A percentile compares a stretch with the other conserved stretches of the same genome.
phyloP scores from a whole-genome alignment of 1,140 invertebrate species.

The Aphelinus atriplicis region DNA sequence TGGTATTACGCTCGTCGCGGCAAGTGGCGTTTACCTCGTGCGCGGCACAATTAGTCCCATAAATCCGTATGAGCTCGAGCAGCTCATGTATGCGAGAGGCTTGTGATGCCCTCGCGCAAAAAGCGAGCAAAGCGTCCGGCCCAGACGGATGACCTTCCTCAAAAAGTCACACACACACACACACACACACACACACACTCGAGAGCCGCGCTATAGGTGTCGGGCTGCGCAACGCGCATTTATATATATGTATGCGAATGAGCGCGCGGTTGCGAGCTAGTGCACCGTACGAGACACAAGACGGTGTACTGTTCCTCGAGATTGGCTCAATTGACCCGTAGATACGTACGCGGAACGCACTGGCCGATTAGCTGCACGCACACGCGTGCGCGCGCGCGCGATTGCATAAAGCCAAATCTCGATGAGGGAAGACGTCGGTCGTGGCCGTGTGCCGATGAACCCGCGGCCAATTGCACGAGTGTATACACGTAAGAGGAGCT shows the following conservation, averaged over 20 bases:
- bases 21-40: too few species aligned
- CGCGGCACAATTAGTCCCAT: not conserved
- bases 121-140: too few species aligned
- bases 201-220: constrained; percentile 4
- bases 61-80: not conserved
- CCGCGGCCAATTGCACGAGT: too few species aligned
- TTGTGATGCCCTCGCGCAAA: too few species aligned
- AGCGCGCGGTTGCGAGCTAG: not conserved
- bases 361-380: constrained; percentile 15
- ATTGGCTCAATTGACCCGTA: constrained; percentile 36
- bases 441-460: too few species aligned
- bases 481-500: too few species aligned
- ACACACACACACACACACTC: too few species aligned
- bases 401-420: constrained; percentile 33
- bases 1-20: too few species aligned
- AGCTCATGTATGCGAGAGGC: too few species aligned
- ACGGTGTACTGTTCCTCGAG: constrained; percentile 4
- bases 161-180: not conserved
- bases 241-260: not conserved
- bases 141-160: not conserved
- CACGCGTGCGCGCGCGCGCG: not conserved
- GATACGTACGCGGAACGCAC: constrained; percentile 27
- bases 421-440: not conserved
- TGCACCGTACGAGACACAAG: not conserved
- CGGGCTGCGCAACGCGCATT: not conserved